Evolutionary conservation across 2,797 vertebrate species (phyloP).

Genomic region (Eulemur rubriventer): DNA sequence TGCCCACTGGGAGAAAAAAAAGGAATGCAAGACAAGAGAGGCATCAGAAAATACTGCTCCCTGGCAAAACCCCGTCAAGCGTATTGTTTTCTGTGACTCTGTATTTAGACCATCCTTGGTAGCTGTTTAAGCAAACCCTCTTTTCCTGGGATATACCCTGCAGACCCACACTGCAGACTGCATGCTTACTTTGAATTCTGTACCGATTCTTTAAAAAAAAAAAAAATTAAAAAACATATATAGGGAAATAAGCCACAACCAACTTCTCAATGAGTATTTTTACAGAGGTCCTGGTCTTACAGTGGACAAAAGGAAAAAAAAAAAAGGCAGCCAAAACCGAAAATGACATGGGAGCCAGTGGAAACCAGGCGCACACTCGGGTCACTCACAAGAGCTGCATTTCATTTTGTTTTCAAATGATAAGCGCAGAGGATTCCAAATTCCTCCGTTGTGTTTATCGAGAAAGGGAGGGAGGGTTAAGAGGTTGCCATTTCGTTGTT

Average conservation of each 20-base stretch:
- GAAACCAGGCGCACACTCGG: background rate
- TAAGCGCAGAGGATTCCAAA: accelerated
- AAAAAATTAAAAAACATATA: background rate
- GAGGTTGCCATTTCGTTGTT: accelerated
- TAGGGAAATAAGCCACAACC: background rate
- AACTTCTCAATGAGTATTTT: accelerated
- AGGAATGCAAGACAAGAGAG: background rate
- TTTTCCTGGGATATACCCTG: too few relatives aligned
- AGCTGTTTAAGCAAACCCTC: too few relatives aligned
- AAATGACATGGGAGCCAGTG: background rate
- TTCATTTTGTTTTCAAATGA: background rate
- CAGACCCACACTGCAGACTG: background rate
- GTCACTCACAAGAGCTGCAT: background rate
- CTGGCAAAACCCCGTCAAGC: too few relatives aligned
- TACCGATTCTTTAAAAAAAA: background rate
- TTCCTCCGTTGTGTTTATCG: accelerated
- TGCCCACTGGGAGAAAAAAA: background rate
- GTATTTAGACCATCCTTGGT: too few relatives aligned
- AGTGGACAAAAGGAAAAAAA: too few relatives aligned
- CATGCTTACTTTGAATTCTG: background rate
- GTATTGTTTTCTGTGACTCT: background rate
- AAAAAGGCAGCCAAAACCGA: background rate
- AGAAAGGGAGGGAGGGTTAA: background rate
- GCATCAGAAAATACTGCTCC: background rate
- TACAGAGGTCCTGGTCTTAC: background rate